Conservation (phyloP, 2,888 invertebrate species). For the Platypus cylindrus region DNA sequence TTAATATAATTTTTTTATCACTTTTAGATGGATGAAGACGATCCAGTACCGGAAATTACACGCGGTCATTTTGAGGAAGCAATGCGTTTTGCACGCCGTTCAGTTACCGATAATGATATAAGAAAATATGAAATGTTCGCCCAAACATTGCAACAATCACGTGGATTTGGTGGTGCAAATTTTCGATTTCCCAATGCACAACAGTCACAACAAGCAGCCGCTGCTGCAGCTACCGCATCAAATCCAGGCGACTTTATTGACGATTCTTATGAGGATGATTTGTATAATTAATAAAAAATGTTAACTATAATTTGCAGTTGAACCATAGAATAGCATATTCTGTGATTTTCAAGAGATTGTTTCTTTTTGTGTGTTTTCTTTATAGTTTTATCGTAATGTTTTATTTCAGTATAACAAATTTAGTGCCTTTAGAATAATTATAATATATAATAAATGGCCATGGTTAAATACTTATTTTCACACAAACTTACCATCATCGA, state of each 20-base stretch:
- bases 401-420: no score
- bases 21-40: constrained; percentile 78
- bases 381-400: no score
- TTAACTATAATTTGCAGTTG: no score
- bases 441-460: no score
- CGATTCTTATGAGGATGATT: constrained; percentile 91
- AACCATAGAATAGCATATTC: no score
- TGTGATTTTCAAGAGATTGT: no score
- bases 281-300: constrained; percentile 97
- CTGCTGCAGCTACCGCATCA: constrained; percentile 33
- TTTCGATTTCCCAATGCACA: constrained; percentile 66
- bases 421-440: no score
- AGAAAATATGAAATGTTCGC: constrained; percentile 99
- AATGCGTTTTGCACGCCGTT: constrained; percentile 95
- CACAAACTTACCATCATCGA: no score
- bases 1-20: neutral
- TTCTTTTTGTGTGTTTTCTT: no score
- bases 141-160: constrained; percentile 97
- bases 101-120: constrained; percentile 98
- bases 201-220: constrained; percentile 45
- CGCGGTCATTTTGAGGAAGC: constrained; percentile 98
- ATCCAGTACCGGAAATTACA: constrained; percentile 98
- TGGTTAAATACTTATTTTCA: no score
- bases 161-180: constrained; percentile 92
- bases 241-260: constrained; percentile 51